A percentile compares a stretch with the other conserved stretches of the same genome.
These are phyloP conservation scores for Rhineura floridana DNA, from an alignment of 2,113 vertebrate genomes.

Conservation along the genomic window DNA sequence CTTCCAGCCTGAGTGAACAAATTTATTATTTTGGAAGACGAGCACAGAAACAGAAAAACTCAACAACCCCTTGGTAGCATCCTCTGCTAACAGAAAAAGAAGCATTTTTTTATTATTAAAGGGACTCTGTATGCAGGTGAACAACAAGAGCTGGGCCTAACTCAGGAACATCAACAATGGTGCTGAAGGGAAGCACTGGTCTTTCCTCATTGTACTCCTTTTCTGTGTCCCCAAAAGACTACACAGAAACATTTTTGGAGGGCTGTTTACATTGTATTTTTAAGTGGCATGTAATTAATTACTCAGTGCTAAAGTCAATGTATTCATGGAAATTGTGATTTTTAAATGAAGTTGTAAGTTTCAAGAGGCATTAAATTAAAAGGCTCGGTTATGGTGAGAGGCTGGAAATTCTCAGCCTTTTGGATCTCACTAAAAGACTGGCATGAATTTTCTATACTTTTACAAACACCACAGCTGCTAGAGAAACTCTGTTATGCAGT, in stretches of 20 bases:
- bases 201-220: slow-evolving; percentile 39
- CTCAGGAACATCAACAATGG: slow-evolving; percentile 73
- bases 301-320: slow-evolving; percentile 72
- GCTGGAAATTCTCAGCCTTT: background rate
- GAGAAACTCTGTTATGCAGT: background rate
- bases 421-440: background rate
- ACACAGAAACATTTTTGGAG: slow-evolving; percentile 69
- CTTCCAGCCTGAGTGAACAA: slow-evolving; percentile 11
- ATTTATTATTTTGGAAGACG: background rate
- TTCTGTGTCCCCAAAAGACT: slow-evolving; percentile 52
- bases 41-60: slow-evolving; percentile 10
- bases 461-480: background rate
- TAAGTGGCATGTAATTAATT: slow-evolving; percentile 75
- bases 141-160: slow-evolving; percentile 57
- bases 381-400: slow-evolving; percentile 52
- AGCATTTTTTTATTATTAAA: slow-evolving; percentile 9
- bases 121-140: slow-evolving; percentile 33
- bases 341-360: slow-evolving; percentile 75
- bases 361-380: slow-evolving; percentile 73
- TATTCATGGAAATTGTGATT: slow-evolving; percentile 76
- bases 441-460: background rate
- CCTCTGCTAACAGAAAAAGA: background rate
- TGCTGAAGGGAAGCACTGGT: slow-evolving; percentile 48
- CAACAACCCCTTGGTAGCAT: background rate
- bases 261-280: slow-evolving; percentile 76